These are phyloP conservation scores for Sebastes itinus DNA, from an alignment of 2,797 vertebrate species.

Conservation along the genomic window DNA sequence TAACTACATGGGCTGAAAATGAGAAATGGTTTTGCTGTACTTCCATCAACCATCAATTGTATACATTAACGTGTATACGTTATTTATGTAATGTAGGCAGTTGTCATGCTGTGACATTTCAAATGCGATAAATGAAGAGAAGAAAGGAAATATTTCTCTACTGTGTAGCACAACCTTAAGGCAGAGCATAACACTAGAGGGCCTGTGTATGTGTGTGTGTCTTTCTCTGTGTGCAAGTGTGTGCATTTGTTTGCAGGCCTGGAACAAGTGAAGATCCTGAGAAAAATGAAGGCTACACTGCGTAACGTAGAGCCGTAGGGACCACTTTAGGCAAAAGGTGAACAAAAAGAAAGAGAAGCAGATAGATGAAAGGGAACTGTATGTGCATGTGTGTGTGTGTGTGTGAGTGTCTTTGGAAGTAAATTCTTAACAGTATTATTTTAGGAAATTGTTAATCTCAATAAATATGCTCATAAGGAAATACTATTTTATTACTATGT, in stretches of 20 bases:
- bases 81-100: not conserved
- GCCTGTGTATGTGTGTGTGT: not conserved
- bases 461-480: not conserved
- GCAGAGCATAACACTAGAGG: constrained; percentile 4
- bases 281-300: not conserved
- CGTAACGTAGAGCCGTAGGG: not conserved
- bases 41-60: not conserved
- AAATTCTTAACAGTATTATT: not conserved
- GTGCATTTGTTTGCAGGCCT: not conserved
- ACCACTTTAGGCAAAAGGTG: constrained; percentile 6
- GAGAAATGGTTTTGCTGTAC: not conserved
- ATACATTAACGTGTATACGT: not conserved
- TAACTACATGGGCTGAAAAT: not conserved
- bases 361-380: not conserved
- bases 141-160: not conserved
- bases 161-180: not conserved
- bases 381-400: not conserved
- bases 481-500: not conserved
- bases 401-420: not conserved
- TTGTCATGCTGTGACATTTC: not conserved
- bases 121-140: not conserved
- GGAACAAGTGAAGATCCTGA: not conserved
- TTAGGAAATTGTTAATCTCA: not conserved
- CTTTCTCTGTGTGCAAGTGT: not conserved
- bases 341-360: not conserved